phyloP scores from a whole-genome alignment of 1,140 invertebrate species.

The Ganaspis sp. region DNA sequence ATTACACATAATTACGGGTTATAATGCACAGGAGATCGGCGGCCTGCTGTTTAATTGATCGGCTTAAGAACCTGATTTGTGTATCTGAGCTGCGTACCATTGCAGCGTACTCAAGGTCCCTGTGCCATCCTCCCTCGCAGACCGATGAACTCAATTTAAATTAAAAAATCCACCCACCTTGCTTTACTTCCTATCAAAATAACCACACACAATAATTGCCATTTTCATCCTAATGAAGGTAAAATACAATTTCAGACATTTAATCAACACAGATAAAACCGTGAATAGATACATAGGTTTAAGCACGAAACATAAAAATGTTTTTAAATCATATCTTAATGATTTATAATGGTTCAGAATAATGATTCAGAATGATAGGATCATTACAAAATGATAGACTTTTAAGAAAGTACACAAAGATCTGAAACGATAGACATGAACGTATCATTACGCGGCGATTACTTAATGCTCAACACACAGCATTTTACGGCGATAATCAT shows the following conservation, averaged over 20 bases:
- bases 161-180: conserved; percentile 63
- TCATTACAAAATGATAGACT: too few species aligned
- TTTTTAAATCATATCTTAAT: too few species aligned
- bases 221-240: neutral
- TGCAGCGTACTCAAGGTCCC: conserved; percentile 47
- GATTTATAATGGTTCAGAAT: too few species aligned
- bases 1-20: conserved; percentile 71
- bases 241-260: neutral
- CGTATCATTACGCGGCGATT: too few species aligned
- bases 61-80: conserved; percentile 69
- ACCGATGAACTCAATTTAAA: conserved; percentile 40
- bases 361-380: too few species aligned
- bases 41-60: conserved; percentile 71
- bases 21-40: conserved; percentile 66
- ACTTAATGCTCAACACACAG: too few species aligned
- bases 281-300: too few species aligned
- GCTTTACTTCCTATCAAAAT: conserved; percentile 4
- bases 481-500: neutral
- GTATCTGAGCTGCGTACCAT: conserved; percentile 61
- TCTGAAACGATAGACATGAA: too few species aligned
- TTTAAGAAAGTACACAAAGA: too few species aligned
- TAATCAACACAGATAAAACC: too few species aligned
- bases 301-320: too few species aligned
- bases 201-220: neutral
- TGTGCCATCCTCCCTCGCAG: conserved; percentile 52